Percentiles rank a stretch among this genome's conserved stretches.
These are phyloP conservation scores for Hiodon tergisus DNA, from an alignment of 2,113 vertebrate species.

Conservation along the genomic window DNA sequence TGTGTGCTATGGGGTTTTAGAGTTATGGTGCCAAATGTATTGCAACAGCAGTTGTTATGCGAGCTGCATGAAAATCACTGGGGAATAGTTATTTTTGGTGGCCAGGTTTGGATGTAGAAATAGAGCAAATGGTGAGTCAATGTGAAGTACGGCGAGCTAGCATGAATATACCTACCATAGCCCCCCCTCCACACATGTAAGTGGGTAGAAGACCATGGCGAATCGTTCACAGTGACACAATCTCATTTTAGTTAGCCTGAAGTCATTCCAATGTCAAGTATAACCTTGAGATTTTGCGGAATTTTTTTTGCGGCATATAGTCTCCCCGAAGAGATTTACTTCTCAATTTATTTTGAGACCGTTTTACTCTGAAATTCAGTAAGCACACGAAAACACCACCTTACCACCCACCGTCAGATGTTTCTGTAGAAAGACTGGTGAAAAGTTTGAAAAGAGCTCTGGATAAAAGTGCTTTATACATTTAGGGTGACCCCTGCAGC, in stretches of 20 bases:
- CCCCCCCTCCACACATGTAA: background rate
- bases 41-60: conserved; percentile 3
- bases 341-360: background rate
- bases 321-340: background rate
- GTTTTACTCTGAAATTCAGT: background rate
- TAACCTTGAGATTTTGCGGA: background rate
- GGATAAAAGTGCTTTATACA: background rate
- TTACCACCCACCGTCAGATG: background rate
- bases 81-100: conserved; percentile 16
- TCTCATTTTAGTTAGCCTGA: background rate
- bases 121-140: background rate
- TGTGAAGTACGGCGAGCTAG: background rate
- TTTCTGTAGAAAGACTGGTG: background rate
- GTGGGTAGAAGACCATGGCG: background rate
- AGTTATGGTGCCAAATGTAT: conserved; percentile 15
- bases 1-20: conserved; percentile 22
- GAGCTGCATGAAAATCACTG: conserved; percentile 24
- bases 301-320: background rate
- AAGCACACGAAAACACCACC: background rate
- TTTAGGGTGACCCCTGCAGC: background rate
- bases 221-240: background rate
- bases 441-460: background rate
- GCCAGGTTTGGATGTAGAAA: background rate
- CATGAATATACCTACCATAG: background rate
- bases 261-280: background rate